Evolutionary conservation across 2,797 vertebrate species (phyloP).

Genomic region (Morus bassanus): DNA sequence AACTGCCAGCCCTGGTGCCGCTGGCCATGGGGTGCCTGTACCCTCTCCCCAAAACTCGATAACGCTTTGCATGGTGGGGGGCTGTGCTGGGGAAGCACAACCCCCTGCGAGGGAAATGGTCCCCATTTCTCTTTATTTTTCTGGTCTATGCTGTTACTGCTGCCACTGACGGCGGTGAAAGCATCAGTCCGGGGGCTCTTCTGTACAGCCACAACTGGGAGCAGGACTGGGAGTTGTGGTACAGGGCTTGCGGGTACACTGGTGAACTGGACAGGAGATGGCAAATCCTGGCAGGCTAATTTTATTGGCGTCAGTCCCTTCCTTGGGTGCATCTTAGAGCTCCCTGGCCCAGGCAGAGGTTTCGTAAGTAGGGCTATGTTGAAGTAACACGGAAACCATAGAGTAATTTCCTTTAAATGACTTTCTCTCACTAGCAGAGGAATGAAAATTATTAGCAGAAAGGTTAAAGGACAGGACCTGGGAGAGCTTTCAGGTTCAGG

Average conservation of each 20-base stretch:
- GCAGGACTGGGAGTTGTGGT: background rate
- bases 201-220: no score
- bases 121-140: background rate
- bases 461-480: background rate
- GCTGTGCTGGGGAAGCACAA: background rate
- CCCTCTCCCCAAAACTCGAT: background rate
- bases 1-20: no score
- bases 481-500: background rate
- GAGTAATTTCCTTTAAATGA: background rate
- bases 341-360: background rate
- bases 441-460: background rate
- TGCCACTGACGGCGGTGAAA: fast-evolving
- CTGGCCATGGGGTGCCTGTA: fast-evolving
- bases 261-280: background rate
- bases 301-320: background rate
- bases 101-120: background rate
- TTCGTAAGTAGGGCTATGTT: background rate
- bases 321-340: fast-evolving
- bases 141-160: background rate
- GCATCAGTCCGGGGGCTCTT: background rate
- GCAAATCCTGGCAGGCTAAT: background rate
- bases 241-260: background rate
- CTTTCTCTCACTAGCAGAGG: background rate
- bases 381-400: background rate
- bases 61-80: background rate